phyloP scores from a whole-genome alignment of 2,113 vertebrate genomes.

The Isichthys henryi region DNA sequence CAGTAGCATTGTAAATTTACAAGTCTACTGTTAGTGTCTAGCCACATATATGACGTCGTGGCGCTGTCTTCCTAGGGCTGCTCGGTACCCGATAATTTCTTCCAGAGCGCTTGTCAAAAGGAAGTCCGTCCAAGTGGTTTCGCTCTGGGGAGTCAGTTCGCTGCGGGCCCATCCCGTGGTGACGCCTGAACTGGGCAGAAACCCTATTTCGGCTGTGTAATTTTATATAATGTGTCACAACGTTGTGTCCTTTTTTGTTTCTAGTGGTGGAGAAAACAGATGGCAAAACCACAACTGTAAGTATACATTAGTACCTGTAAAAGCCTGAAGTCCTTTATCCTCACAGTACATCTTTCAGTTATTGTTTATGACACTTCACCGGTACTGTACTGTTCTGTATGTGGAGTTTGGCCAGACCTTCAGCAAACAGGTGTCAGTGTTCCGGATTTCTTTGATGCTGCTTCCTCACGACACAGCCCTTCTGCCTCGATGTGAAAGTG shows the following conservation, averaged over 20 bases:
- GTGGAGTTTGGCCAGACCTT: not conserved
- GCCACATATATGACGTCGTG: not conserved
- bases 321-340: not conserved
- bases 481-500: not conserved
- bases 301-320: conserved; percentile 22
- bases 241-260: conserved; percentile 26
- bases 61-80: not conserved
- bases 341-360: not conserved
- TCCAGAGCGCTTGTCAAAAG: not conserved
- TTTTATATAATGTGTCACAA: not conserved
- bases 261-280: conserved; percentile 59
- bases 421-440: not conserved
- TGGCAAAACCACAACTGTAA: conserved; percentile 50
- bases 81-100: not conserved
- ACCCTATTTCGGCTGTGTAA: not conserved
- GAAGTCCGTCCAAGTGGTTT: not conserved
- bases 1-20: not conserved
- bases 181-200: not conserved
- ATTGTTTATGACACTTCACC: not conserved
- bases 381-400: not conserved
- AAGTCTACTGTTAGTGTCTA: not conserved
- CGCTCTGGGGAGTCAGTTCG: not conserved
- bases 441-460: not conserved
- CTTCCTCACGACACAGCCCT: not conserved
- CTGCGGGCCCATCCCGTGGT: not conserved